Percentiles rank a stretch among this genome's conserved stretches.
These are phyloP conservation scores for Semaprochilodus insignis DNA, from an alignment of 2,797 vertebrate species.

Conservation along the genomic window DNA sequence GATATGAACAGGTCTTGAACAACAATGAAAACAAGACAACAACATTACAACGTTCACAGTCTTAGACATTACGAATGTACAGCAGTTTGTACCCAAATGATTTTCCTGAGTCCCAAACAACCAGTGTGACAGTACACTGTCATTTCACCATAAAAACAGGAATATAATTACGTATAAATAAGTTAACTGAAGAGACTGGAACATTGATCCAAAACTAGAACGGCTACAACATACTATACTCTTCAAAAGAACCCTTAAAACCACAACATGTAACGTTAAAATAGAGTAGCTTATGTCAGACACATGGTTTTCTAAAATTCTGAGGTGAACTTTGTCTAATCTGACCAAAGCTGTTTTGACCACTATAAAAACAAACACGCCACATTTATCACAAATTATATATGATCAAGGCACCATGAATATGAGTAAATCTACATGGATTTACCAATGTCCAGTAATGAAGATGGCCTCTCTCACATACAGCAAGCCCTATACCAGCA, in stretches of 20 bases:
- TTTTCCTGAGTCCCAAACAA: neutral
- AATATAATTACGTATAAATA: constrained; percentile 14
- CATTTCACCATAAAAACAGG: neutral
- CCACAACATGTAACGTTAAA: neutral
- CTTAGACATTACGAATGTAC: neutral
- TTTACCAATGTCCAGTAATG: neutral
- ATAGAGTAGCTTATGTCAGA: neutral
- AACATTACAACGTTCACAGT: neutral
- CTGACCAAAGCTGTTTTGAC: neutral
- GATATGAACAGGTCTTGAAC: neutral
- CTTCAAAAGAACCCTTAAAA: neutral
- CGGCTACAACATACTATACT: neutral
- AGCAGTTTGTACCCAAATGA: neutral
- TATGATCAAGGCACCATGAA: neutral
- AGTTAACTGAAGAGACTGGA: constrained; percentile 8
- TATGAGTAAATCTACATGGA: neutral
- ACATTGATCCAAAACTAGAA: neutral
- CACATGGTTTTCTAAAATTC: neutral
- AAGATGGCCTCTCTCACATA: neutral
- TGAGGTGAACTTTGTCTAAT: neutral
- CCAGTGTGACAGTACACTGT: neutral
- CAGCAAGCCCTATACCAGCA: neutral
- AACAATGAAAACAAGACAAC: neutral
- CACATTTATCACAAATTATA: neutral
- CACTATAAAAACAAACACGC: neutral